Percentiles rank a stretch among this genome's conserved stretches.
Conservation (phyloP, 2,113 vertebrate species). For the Cynoglossus semilaevis region DNA sequence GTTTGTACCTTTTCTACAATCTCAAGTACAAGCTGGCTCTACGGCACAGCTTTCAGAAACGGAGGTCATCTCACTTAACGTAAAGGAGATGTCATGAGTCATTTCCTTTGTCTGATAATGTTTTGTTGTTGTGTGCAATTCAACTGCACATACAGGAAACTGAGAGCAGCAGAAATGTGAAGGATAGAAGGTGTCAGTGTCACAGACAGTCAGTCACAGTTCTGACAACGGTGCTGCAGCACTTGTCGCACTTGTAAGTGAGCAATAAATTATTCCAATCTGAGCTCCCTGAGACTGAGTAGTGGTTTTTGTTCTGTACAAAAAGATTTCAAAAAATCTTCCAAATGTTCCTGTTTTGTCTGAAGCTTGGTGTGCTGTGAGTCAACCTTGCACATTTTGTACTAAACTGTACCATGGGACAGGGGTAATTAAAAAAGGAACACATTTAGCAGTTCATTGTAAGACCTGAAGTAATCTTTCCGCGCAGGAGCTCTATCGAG, state of each 20-base stretch:
- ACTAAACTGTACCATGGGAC: conserved; percentile 12
- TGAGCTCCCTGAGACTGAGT: conserved; percentile 4
- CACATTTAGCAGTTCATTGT: conserved; percentile 1
- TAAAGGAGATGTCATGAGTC: conserved; percentile 25
- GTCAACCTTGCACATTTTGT: conserved; percentile 9
- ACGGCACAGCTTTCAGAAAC: conserved; percentile 23
- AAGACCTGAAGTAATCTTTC: background rate
- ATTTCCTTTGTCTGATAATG: conserved; percentile 33
- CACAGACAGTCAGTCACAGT: no score
- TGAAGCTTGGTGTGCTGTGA: background rate
- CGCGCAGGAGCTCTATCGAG: background rate
- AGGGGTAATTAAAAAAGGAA: conserved; percentile 27
- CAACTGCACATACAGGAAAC: background rate
- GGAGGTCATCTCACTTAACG: conserved; percentile 8
- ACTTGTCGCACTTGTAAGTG: no score
- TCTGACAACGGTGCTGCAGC: no score
- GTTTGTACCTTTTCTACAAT: background rate
- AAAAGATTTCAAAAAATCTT: conserved; percentile 5
- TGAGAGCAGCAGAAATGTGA: conserved; percentile 1
- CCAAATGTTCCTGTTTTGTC: conserved; percentile 6
- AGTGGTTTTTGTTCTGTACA: background rate
- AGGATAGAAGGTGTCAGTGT: background rate
- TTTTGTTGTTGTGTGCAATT: conserved; percentile 11
- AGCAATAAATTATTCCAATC: background rate
- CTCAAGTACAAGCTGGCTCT: conserved; percentile 33